These are phyloP conservation scores for Mizuhopecten yessoensis DNA, from an alignment of 1,140 invertebrate genomes.

Conservation along the genomic window DNA sequence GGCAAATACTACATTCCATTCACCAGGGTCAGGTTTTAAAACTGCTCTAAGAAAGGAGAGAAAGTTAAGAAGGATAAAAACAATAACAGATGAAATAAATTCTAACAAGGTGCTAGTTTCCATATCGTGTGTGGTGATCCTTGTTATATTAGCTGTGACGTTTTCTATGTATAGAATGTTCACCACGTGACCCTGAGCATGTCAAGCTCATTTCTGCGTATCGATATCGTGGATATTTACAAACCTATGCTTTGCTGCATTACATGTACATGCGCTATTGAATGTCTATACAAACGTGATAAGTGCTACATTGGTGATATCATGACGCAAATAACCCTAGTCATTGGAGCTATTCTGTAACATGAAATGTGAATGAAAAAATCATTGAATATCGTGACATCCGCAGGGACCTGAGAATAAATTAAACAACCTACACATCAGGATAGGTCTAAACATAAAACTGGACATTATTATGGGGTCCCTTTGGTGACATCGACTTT, in stretches of 20 bases:
- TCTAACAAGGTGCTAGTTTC: background rate
- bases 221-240: background rate
- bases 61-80: background rate
- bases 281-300: no score
- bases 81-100: slow-evolving; percentile 14
- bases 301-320: no score
- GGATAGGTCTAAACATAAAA: no score
- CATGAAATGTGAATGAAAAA: no score
- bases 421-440: no score
- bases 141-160: background rate
- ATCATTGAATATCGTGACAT: no score
- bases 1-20: background rate
- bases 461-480: no score
- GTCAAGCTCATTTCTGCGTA: background rate
- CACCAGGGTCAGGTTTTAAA: background rate
- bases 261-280: no score
- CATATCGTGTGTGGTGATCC: background rate
- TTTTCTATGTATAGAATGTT: slow-evolving; percentile 19
- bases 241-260: background rate
- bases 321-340: no score
- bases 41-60: background rate
- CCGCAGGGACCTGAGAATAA: no score
- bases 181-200: background rate
- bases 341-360: no score
- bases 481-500: no score